Conservation (phyloP, 2,888 invertebrate species). For the Anticlea derivata region DNA sequence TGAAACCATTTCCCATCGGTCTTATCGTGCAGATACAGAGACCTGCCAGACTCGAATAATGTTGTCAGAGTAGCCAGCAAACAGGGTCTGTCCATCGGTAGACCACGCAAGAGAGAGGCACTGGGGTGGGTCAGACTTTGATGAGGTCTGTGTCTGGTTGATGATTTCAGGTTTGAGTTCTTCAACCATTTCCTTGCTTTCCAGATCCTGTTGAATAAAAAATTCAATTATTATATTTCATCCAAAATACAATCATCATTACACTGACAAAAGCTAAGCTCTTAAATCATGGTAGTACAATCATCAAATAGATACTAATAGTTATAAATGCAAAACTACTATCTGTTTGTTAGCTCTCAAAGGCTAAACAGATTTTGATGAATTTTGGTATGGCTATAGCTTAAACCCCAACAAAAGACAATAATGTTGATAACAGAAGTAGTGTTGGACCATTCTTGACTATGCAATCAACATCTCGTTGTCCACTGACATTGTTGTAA, state of each 20-base stretch:
- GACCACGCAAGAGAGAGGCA: conserved; percentile 99
- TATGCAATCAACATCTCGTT: conserved; percentile 19
- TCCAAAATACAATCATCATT: too few species aligned
- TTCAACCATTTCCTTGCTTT: conserved; percentile 99
- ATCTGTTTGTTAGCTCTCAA: too few species aligned
- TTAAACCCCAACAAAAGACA: too few species aligned
- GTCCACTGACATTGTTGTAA: conserved; percentile 53
- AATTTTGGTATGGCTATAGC: too few species aligned
- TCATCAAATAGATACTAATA: too few species aligned
- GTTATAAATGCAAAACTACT: too few species aligned
- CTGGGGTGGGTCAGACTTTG: conserved; percentile 95
- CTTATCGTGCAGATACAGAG: conserved; percentile 91
- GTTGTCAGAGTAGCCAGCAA: conserved; percentile 99
- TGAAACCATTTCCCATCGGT: conserved; percentile 61
- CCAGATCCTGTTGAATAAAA: conserved; percentile 90
- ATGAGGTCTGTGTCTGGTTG: conserved; percentile 85
- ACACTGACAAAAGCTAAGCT: too few species aligned
- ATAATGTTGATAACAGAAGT: neutral
- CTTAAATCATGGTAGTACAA: too few species aligned
- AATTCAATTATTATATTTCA: conserved; percentile 4
- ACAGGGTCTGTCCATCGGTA: conserved; percentile 99
- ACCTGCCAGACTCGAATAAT: conserved; percentile 99
- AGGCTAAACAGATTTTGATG: too few species aligned
- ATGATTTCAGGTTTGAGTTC: conserved; percentile 98
- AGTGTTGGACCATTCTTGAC: neutral